These are phyloP conservation scores for Progne subis DNA, from an alignment of 2,113 vertebrate species.

Conservation along the genomic window DNA sequence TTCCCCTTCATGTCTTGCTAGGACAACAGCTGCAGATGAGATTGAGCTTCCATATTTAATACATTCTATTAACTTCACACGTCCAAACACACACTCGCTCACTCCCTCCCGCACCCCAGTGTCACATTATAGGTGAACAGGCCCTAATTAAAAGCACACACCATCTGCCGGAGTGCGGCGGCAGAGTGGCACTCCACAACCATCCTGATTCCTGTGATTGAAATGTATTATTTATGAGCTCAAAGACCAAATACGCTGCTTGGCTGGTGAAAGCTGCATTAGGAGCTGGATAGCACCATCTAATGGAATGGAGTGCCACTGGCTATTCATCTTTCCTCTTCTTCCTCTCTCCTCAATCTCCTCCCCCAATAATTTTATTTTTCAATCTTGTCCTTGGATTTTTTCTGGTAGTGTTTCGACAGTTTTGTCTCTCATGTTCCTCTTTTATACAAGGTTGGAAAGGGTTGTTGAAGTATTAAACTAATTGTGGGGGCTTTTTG, in stretches of 20 bases:
- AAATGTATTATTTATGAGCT: conserved; percentile 56
- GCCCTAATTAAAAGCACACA: conserved; percentile 59
- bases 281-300: conserved; percentile 52
- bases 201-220: background rate
- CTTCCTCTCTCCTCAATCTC: background rate
- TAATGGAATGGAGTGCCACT: background rate
- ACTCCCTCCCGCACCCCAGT: background rate
- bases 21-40: conserved; percentile 53
- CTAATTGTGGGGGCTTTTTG: background rate
- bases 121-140: conserved; percentile 63
- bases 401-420: background rate
- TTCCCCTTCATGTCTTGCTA: conserved; percentile 29
- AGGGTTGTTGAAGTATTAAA: background rate
- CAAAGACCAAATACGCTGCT: background rate
- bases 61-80: conserved; percentile 61
- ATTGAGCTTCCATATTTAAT: conserved; percentile 59
- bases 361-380: background rate
- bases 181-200: conserved; percentile 57
- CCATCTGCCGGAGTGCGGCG: conserved; percentile 43
- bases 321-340: background rate
- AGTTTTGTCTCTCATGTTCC: background rate
- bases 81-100: background rate
- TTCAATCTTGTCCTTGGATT: rapidly evolving
- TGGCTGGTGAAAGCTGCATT: background rate
- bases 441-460: background rate